These are phyloP conservation scores for Heteropelma amictum DNA, from an alignment of 2,888 invertebrate species.

Conservation along the genomic window DNA sequence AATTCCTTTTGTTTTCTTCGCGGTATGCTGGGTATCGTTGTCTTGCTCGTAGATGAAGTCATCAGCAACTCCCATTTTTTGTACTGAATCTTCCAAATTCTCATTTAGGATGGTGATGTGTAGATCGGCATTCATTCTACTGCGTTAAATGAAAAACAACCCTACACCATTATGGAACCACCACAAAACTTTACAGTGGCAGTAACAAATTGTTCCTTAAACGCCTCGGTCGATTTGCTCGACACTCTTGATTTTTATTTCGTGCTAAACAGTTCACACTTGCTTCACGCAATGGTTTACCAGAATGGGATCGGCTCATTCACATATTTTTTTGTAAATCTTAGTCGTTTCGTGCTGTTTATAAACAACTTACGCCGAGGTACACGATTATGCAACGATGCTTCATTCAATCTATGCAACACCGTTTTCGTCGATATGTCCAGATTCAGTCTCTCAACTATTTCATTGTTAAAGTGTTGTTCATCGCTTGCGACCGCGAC, in stretches of 20 bases:
- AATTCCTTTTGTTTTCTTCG: not conserved
- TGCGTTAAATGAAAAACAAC: not conserved
- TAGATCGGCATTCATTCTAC: not conserved
- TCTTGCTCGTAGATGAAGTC: not conserved
- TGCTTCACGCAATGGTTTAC: not conserved
- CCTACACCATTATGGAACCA: not conserved
- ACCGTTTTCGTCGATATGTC: not conserved
- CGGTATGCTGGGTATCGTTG: not conserved
- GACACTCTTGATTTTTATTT: not conserved
- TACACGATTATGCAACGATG: not conserved
- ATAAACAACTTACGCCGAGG: not conserved
- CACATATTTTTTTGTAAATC: not conserved
- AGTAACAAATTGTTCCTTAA: not conserved
- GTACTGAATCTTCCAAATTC: not conserved
- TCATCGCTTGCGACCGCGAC: not conserved
- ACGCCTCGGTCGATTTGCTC: not conserved
- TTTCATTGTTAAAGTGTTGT: not conserved
- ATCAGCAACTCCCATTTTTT: not conserved
- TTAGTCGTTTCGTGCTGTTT: not conserved
- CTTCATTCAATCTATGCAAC: not conserved
- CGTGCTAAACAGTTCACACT: not conserved
- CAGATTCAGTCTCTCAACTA: not conserved
- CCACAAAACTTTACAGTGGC: not conserved
- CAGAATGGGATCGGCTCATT: not conserved
- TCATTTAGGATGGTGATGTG: not conserved